Evolutionary conservation across 35 echinoderm and acorn worm species (phyloP), one percentile per base, ranked within the genome.

Genomic region (Acanthaster planci): DNA sequence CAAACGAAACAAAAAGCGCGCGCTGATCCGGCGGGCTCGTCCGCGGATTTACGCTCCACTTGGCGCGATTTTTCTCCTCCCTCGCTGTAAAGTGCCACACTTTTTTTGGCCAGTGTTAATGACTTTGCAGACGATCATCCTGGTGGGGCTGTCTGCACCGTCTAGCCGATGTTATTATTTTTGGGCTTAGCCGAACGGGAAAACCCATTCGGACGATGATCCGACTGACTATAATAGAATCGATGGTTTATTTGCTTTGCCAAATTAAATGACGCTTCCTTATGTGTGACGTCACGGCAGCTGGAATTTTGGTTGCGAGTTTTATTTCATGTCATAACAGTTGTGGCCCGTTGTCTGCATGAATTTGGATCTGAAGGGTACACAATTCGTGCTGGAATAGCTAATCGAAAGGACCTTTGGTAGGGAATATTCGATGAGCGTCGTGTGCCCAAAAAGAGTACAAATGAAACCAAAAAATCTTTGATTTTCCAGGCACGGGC

Each of bases 1-100:
- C 64, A 72, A 72, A 72, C 30, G 64, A 72, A 72, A 72, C 64
- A 72, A 72, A 72, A 72, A 72, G 34, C 64, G 64, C 64, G 64
- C 64, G 64, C 64, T 72, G 64, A 72, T 72, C 64, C 64, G 12
- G 64, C 64, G 23, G 23, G 26, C 64, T 34, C 26, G 64, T 26
- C 64, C 19, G 26, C 26, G 64, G 64, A 72, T 72, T 72, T 72
- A 72, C 64, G 64, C 64, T 72, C 64, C 64, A 72, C 64, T 72
- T 72, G 64, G 64, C 64, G 64, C 26, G 64, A 26, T 31, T 72
- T 29, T 34, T 47, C 42, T 47, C 12, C 42, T 12, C 12, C 42
- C 42, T 12, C 30, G 23, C 34, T 29, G 23, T 26, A 31, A 72
- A 72, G 23, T 72, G 64, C 64, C 34, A 72, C 64, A 21, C 14